phyloP scores from a whole-genome alignment of 1,140 invertebrate genomes.

The Drosophila pruinosa region DNA sequence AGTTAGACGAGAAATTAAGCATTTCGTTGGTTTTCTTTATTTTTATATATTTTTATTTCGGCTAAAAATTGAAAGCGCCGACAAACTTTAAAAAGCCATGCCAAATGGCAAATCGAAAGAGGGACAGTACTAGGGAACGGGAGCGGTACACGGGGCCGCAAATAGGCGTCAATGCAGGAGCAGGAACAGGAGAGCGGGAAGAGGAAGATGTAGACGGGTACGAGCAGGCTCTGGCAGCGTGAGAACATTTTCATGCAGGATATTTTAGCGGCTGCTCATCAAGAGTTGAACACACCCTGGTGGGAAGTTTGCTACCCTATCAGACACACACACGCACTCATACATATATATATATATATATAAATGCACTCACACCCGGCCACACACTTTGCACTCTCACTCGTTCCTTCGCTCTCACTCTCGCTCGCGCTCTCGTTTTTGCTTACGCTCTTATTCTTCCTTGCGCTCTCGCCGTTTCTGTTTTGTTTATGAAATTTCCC shows the following conservation, averaged over 20 bases:
- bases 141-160: background rate
- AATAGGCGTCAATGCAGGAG: background rate
- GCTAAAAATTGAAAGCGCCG: conserved; percentile 42
- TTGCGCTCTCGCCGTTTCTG: background rate
- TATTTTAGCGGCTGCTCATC: conserved; percentile 74
- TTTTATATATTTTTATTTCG: background rate
- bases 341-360: conserved; percentile 9
- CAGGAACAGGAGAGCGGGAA: background rate
- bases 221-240: conserved; percentile 53
- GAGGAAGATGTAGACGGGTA: background rate
- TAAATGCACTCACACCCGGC: background rate
- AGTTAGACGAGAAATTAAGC: conserved; percentile 64
- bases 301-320: conserved; percentile 77
- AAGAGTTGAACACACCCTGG: conserved; percentile 78
- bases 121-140: background rate
- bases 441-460: background rate
- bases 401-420: background rate
- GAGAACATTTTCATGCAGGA: conserved; percentile 80
- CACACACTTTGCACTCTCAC: background rate
- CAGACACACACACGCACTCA: conserved; percentile 33
- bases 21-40: background rate
- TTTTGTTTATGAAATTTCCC: conserved; percentile 72
- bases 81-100: conserved; percentile 47
- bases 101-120: conserved; percentile 23
- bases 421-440: background rate